These are phyloP conservation scores for Corvus cornix DNA, from an alignment of 2,113 vertebrate genomes.

Conservation along the genomic window DNA sequence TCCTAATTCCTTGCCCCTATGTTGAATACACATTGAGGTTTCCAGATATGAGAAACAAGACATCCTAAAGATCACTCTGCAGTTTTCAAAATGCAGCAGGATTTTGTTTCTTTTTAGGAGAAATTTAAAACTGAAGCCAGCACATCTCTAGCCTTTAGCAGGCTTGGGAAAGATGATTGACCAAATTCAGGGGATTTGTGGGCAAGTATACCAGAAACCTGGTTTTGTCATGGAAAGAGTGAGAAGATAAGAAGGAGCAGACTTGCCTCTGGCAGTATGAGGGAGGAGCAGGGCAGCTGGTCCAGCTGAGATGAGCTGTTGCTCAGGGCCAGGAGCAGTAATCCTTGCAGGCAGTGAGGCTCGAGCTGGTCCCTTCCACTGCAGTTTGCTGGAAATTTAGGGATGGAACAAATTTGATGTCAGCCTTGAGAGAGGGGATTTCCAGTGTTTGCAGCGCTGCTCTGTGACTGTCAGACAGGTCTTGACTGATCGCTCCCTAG, in stretches of 20 bases:
- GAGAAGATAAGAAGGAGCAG: neutral
- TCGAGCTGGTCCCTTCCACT: neutral
- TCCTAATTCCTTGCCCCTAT: neutral
- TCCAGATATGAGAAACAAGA: neutral
- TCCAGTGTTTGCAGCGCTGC: neutral
- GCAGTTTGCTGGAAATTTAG: neutral
- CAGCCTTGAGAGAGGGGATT: neutral
- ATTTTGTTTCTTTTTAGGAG: neutral
- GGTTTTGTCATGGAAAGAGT: neutral
- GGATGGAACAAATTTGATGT: neutral
- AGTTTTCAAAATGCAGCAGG: neutral
- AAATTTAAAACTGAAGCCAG: neutral
- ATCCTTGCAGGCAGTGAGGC: accelerated
- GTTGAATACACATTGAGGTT: neutral
- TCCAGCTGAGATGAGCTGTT: neutral
- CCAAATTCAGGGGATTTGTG: neutral
- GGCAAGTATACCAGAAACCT: neutral
- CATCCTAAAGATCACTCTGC: neutral
- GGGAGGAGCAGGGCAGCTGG: neutral
- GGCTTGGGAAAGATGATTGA: neutral
- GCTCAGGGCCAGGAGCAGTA: neutral
- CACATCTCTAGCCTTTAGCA: neutral
- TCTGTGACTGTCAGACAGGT: neutral
- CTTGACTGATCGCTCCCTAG: neutral
- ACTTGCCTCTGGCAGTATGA: neutral